phyloP scores from a whole-genome alignment of 2,113 vertebrate species.

The Stomatorhinus ivindoensis region DNA sequence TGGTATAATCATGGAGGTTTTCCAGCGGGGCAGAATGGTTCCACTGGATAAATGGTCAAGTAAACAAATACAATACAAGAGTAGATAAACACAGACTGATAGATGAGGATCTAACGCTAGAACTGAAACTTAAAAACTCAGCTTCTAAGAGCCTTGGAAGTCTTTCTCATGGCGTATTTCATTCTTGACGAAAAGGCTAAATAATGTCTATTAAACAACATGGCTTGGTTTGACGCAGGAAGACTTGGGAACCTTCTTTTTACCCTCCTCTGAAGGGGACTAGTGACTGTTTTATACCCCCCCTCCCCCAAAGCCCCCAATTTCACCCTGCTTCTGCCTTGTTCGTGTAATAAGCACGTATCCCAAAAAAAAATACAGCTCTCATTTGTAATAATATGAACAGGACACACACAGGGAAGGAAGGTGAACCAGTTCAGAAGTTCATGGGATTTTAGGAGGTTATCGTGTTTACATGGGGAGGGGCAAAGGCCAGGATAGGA shows the following conservation, averaged over 20 bases:
- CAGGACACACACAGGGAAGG: not conserved
- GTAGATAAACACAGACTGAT: not conserved
- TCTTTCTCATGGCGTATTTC: not conserved
- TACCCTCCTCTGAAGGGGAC: not conserved
- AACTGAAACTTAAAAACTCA: not conserved
- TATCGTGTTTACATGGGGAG: not conserved
- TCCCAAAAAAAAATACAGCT: not conserved
- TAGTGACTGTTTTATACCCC: not conserved
- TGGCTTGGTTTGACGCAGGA: not conserved
- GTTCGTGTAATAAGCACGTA: not conserved
- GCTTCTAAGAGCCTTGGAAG: not conserved
- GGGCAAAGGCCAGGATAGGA: not conserved
- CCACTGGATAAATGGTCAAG: not conserved
- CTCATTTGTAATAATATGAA: not conserved
- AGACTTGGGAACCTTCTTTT: not conserved
- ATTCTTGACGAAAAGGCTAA: not conserved
- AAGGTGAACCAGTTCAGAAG: not conserved
- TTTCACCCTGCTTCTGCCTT: not conserved
- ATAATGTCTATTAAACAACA: not conserved
- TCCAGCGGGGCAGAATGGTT: not conserved
- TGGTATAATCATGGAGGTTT: not conserved
- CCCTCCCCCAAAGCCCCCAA: not conserved
- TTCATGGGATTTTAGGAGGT: constrained; percentile 6
- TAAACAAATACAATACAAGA: not conserved
- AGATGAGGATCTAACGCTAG: not conserved